Conservation (phyloP, 2,113 vertebrate species). For the Grammomys dolichurus region DNA sequence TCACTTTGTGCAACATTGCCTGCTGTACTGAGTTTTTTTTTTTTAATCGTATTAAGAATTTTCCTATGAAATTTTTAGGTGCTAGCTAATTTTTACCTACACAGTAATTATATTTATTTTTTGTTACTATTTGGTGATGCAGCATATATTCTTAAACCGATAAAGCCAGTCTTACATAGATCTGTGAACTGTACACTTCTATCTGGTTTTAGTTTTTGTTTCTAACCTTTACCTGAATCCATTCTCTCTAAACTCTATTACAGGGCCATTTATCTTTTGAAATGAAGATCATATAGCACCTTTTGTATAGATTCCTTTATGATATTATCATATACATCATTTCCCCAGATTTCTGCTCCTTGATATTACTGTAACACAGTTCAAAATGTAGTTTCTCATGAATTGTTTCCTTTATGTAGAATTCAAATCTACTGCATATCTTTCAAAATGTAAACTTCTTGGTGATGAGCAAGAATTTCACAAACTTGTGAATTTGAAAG, state of each 20-base stretch:
- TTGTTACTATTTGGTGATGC: neutral
- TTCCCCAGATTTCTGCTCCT: neutral
- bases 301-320: neutral
- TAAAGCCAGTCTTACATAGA: neutral
- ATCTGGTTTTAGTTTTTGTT: neutral
- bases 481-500: neutral
- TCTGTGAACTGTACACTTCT: neutral
- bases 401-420: neutral
- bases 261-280: neutral
- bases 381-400: neutral
- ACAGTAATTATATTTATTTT: neutral
- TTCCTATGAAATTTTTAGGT: neutral
- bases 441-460: neutral
- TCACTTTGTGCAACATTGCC: neutral
- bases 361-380: neutral
- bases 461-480: neutral
- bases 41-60: neutral
- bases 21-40: neutral
- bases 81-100: neutral
- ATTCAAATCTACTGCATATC: constrained; percentile 36
- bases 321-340: neutral
- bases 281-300: neutral
- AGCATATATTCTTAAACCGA: neutral
- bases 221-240: neutral
- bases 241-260: neutral